These are phyloP conservation scores for Vireo altiloquus DNA, from an alignment of 2,113 vertebrate species.

Conservation along the genomic window DNA sequence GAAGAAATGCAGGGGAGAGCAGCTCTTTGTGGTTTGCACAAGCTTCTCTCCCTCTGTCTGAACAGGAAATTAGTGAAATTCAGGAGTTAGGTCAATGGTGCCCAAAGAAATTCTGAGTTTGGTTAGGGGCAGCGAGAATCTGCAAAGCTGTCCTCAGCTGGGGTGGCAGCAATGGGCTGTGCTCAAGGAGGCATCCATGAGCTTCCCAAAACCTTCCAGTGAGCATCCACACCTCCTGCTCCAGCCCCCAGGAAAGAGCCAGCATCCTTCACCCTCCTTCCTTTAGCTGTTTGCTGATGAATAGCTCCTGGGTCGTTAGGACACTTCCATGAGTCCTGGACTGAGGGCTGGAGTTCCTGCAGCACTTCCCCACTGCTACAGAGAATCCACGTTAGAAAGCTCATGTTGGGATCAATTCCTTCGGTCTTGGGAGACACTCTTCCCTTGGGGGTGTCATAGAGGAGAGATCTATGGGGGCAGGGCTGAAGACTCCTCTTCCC, in stretches of 20 bases:
- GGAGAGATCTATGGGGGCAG: too few relatives aligned
- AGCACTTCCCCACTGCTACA: background rate
- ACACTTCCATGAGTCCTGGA: background rate
- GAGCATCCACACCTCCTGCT: background rate
- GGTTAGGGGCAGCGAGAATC: background rate
- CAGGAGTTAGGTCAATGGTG: background rate
- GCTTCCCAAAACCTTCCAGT: background rate
- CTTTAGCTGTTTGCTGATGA: background rate
- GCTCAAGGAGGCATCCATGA: background rate
- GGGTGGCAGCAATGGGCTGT: background rate
- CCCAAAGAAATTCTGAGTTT: background rate
- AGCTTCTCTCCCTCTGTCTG: background rate
- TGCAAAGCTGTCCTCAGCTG: background rate
- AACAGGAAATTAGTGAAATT: background rate
- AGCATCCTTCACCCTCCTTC: background rate
- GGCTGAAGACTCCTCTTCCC: background rate
- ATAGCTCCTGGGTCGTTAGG: rapidly evolving
- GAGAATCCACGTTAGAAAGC: background rate
- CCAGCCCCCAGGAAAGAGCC: background rate
- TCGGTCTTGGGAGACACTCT: background rate
- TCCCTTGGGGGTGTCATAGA: background rate
- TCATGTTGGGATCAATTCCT: background rate
- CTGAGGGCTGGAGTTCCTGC: background rate
- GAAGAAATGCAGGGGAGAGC: background rate
- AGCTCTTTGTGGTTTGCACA: background rate